These are phyloP conservation scores for Bothrops alternatus DNA, from an alignment of 2,797 vertebrate genomes.

Conservation along the genomic window DNA sequence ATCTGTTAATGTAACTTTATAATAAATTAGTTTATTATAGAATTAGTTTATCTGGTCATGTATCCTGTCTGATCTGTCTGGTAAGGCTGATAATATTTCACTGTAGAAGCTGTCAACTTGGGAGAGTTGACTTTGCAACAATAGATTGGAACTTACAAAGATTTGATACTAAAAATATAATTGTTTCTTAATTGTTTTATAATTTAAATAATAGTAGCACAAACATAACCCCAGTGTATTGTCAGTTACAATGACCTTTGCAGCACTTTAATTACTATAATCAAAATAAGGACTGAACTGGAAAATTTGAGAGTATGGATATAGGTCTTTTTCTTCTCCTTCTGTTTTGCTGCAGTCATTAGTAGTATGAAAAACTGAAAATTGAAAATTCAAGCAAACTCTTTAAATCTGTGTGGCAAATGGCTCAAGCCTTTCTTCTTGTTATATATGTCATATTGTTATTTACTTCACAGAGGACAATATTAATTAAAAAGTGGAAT, in stretches of 20 bases:
- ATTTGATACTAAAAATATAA: not conserved
- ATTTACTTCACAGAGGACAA: not conserved
- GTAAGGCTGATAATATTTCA: not conserved
- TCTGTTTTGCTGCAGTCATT: not conserved
- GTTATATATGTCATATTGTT: not conserved
- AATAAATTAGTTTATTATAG: not conserved
- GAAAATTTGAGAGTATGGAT: not conserved
- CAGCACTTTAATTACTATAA: not conserved
- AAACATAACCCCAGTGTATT: too few relatives aligned
- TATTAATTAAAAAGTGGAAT: slow-evolving; percentile 27
- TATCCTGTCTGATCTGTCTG: not conserved
- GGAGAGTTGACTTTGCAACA: not conserved
- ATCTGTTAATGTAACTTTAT: not conserved
- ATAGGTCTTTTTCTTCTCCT: too few relatives aligned
- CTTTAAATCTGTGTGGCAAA: not conserved
- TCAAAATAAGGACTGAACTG: not conserved
- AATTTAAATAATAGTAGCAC: not conserved
- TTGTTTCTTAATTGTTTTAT: not conserved
- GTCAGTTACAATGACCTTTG: not conserved
- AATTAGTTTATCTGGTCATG: not conserved
- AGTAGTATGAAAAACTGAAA: not conserved
- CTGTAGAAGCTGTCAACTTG: not conserved
- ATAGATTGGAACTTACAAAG: too few relatives aligned
- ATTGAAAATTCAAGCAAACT: not conserved
- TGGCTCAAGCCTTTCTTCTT: not conserved